Base-by-base conservation (phyloP, 2,797 vertebrate genomes). In the Todus mexicanus region DNA sequence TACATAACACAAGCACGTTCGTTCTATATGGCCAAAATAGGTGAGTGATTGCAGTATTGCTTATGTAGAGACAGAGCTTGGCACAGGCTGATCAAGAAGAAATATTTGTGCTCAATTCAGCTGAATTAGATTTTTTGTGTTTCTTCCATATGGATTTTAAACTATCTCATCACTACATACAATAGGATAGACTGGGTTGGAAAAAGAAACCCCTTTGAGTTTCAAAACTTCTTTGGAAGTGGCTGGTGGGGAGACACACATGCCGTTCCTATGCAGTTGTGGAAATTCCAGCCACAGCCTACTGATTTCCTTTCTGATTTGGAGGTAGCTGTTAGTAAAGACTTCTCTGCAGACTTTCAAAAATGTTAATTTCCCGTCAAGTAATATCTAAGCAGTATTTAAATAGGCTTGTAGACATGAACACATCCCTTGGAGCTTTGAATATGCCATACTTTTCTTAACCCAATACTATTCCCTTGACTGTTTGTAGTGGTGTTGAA, bases 221-320 rank as follows among this genome's bases (percentile, higher is more conserved):
- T 70, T 68, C 12, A 26, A 25, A 76, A 14, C 29, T 65, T 11
- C 6, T 76, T 84, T 43, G 23, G 53, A 54, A 76, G 18, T 53
- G 45, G 18, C 27, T 59, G 37, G 8, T 66, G 11, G 8, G 45
- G 19, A 31, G 19, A 23, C 10, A 15, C 13, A 9, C 7, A 5
- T 7, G 8, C 6, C 11, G 7, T 47, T 72, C 35, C 47, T 17
- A 4, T 2, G 1, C 12, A 11, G 50, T 3, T 6, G 1, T 43
- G 63, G 43, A 50, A 33, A 29, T 33, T 61, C 31, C 37, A 81
- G 47, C 29, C 31, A n/a, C 51, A 76, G 29, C 26, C 37, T 42
- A 5, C 45, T 9, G 7, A 7, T 14, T 33, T 48, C 3, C 61
- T 71, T 33, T 65, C 23, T 12, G 1, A 33, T 51, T 85, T 50